Evolutionary conservation across 2,888 invertebrate species (phyloP).

Genomic region (Octodonta nipae): DNA sequence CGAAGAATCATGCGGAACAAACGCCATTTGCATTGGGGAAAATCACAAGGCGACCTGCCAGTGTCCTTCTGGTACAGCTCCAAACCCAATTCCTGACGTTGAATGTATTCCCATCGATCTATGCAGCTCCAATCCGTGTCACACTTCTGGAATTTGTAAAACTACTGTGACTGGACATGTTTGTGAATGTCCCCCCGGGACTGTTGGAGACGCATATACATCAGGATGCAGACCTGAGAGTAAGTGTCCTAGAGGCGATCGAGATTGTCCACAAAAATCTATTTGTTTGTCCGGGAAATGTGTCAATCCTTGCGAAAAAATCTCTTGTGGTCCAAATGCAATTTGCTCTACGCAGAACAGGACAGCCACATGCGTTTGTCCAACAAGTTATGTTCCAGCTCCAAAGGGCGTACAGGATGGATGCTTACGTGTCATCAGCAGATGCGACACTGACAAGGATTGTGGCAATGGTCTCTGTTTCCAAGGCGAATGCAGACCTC

Average conservation of each 20-base stretch:
- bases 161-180: constrained; percentile 47
- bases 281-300: constrained; percentile 60
- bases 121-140: constrained; percentile 69
- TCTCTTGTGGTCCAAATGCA: constrained; percentile 64
- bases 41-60: constrained; percentile 71
- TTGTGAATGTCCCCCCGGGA: constrained; percentile 68
- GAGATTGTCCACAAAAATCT: constrained; percentile 63
- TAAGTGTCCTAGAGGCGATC: constrained; percentile 56
- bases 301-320: constrained; percentile 66
- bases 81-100: constrained; percentile 73
- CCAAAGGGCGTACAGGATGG: constrained; percentile 48
- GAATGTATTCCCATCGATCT: constrained; percentile 59
- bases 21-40: constrained; percentile 78
- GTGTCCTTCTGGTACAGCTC: constrained; percentile 70
- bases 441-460: constrained; percentile 57
- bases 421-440: constrained; percentile 55
- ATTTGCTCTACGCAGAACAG: constrained; percentile 65
- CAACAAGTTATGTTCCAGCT: constrained; percentile 60
- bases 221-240: constrained; percentile 69
- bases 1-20: constrained; percentile 69
- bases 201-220: constrained; percentile 61
- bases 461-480: constrained; percentile 69
- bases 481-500: constrained; percentile 70
- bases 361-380: constrained; percentile 67
- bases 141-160: constrained; percentile 66